phyloP scores from a whole-genome alignment of 2,113 vertebrate genomes.

The Protobothrops mucrosquamatus region DNA sequence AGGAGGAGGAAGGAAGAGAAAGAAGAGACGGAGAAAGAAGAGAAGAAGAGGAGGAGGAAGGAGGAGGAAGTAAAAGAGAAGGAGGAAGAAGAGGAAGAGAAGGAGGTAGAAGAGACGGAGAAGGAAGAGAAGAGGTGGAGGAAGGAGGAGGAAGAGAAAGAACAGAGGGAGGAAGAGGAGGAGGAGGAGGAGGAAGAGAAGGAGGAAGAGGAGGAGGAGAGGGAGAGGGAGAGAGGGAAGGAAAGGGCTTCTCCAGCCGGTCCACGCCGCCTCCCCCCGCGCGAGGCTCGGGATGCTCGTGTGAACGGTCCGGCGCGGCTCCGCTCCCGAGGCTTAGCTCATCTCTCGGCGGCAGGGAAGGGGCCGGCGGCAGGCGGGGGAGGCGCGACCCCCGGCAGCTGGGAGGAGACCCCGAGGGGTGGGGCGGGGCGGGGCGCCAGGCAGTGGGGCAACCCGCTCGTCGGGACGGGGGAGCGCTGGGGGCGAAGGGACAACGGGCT shows the following conservation, averaged over 20 bases:
- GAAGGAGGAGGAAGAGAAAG: too few relatives aligned
- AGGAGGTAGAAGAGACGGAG: too few relatives aligned
- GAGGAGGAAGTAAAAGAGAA: too few relatives aligned
- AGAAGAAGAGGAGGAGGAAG: too few relatives aligned
- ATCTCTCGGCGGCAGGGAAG: not conserved
- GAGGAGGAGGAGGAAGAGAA: too few relatives aligned
- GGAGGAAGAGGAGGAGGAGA: too few relatives aligned
- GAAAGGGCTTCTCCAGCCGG: not conserved
- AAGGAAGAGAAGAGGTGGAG: too few relatives aligned
- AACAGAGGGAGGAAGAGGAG: too few relatives aligned
- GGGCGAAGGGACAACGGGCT: not conserved
- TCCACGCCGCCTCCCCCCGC: not conserved
- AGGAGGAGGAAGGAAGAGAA: conserved; percentile 13
- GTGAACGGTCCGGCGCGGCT: not conserved
- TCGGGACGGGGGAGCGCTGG: not conserved
- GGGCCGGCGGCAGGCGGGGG: not conserved
- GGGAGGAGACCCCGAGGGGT: conserved; percentile 41
- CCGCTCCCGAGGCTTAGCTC: conserved; percentile 11
- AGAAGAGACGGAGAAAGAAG: too few relatives aligned
- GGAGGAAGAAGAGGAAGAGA: conserved; percentile 18
- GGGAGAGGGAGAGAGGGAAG: too few relatives aligned
- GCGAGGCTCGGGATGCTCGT: not conserved
- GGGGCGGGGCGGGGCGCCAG: not conserved
- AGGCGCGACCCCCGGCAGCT: not conserved
- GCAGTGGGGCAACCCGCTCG: not conserved